Evolutionary conservation across 2,888 invertebrate genomes (phyloP).

Genomic region (Ichneumoninae sp.): DNA sequence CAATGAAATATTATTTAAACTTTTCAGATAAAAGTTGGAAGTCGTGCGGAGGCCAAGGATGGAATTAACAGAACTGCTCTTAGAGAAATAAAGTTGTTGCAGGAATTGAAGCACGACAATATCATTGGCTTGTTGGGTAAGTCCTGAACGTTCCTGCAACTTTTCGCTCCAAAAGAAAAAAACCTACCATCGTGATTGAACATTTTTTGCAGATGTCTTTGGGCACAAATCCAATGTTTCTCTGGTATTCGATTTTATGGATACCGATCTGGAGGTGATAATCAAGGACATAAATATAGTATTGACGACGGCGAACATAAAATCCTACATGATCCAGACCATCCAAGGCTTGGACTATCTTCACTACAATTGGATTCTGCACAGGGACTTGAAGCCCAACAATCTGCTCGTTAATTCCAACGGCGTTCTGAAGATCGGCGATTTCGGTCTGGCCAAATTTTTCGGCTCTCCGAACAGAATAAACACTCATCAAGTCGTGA

Average conservation of each 20-base stretch:
- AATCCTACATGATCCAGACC: conserved; percentile 98
- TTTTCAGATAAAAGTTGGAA: conserved; percentile 95
- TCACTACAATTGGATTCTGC: conserved; percentile 98
- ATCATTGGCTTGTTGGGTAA: conserved; percentile 93
- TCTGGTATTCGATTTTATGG: conserved; percentile 99
- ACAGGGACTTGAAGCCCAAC: conserved; percentile 99
- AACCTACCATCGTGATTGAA: background rate
- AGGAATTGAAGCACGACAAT: conserved; percentile 97
- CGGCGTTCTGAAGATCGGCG: conserved; percentile 98
- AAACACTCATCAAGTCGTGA: conserved; percentile 99
- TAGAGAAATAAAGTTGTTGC: conserved; percentile 98
- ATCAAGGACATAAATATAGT: conserved; percentile 95
- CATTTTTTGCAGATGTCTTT: conserved; percentile 92
- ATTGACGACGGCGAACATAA: conserved; percentile 96
- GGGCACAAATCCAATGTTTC: conserved; percentile 99
- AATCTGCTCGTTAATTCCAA: conserved; percentile 97
- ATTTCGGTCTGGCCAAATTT: conserved; percentile 99
- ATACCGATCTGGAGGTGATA: conserved; percentile 98
- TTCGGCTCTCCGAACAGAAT: conserved; percentile 98
- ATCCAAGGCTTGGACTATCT: conserved; percentile 97
- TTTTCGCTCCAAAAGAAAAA: background rate
- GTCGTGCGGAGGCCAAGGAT: conserved; percentile 96
- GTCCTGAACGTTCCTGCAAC: background rate
- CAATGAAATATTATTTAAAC: background rate
- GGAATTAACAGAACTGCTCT: conserved; percentile 99